Conservation (phyloP, 2,888 invertebrate species). For the Polydesmus complanatus region DNA sequence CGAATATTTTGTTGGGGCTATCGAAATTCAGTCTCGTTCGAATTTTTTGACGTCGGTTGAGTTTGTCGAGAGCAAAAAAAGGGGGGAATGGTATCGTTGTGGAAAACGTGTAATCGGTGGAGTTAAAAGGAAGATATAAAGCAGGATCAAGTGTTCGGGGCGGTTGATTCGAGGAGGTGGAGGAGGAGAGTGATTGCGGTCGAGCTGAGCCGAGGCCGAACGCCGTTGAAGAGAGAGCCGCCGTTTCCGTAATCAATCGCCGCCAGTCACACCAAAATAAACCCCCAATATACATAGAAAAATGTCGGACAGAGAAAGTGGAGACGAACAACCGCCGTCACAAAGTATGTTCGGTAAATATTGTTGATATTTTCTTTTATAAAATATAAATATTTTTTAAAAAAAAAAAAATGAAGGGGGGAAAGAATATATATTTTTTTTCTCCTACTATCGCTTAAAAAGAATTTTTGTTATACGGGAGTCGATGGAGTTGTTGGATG, state of each 20-base stretch:
- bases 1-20: neutral
- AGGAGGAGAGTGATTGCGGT: slow-evolving; percentile 1
- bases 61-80: neutral
- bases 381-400: neutral
- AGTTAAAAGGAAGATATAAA: neutral
- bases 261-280: too few relatives aligned
- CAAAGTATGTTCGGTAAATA: slow-evolving; percentile 25
- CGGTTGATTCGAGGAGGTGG: neutral
- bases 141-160: neutral
- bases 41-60: neutral
- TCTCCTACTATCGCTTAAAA: neutral
- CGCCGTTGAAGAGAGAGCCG: neutral
- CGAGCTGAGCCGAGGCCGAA: slow-evolving; percentile 2
- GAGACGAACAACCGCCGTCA: slow-evolving; percentile 32
- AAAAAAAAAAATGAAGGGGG: neutral
- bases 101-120: neutral
- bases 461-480: too few relatives aligned
- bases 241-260: neutral
- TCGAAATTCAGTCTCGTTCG: neutral
- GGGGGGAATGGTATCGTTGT: neutral
- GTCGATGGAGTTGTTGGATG: neutral
- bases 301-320: slow-evolving; percentile 35
- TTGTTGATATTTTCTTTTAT: neutral
- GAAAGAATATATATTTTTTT: neutral
- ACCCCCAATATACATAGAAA: slow-evolving; percentile 21